Base-by-base conservation (phyloP, 2,113 vertebrate species). In the Anseranas semipalmata region DNA sequence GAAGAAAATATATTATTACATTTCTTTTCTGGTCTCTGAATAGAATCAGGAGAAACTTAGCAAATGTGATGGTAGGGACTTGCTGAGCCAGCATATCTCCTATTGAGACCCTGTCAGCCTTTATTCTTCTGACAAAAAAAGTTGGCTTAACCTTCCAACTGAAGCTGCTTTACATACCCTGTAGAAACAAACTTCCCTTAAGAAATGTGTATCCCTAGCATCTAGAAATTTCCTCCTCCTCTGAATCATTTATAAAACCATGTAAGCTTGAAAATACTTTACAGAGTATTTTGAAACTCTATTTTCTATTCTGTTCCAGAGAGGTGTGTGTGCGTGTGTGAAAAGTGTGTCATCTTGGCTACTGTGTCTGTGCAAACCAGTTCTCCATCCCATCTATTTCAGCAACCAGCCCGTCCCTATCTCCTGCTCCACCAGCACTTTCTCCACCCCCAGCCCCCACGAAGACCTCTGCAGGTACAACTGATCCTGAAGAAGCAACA, bases 401-500 rank as follows among this genome's bases (percentile, higher is more conserved):
- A 88, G 92, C 48, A 77, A 83, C 91, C 35, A 83, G 45, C 56
- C 30, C 95, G 32, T 72, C 87, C 53, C 39, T 92, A 2, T 43
- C 63, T 76, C 67, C 95, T 83, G 97, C 96, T 88, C 91, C 96
- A 7, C 62, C 98, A 72, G 25, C 96, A 67, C 41, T 89, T 65
- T 85, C 95, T 90, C 67, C 97, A 32, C 78, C 92, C 24, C 32
- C 68, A 27, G 58, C 90, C 48, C 35, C 75, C 14, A 62, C 84
- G 9, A 99, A 98, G 96, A 91, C 97, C 43, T 98, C 98, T 21
- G 98, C 99, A 25, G 99, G 99, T 43, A 99, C 99, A 39, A 99
- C 98, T 4, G 98, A 99, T 90, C 98, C 99, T 6, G 99, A 99
- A 82, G 99, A 99, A 97, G 99, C 99, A 5, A 99, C 99, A 2